These are phyloP conservation scores for Drosophila melanica DNA, from an alignment of 1,140 invertebrate species.

Conservation along the genomic window DNA sequence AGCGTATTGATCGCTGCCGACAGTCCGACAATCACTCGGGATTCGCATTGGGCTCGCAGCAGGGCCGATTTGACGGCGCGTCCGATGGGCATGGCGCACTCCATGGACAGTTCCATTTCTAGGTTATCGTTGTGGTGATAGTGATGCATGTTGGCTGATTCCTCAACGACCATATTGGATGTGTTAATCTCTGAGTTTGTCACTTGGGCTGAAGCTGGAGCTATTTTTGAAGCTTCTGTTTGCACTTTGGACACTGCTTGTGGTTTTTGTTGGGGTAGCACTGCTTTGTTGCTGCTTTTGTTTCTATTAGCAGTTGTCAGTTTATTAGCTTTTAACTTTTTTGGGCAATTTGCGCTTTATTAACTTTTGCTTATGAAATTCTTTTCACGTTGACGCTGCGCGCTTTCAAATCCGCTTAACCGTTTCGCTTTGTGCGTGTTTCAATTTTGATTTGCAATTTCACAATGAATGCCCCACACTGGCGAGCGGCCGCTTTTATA, in stretches of 20 bases:
- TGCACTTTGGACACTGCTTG: constrained; percentile 44
- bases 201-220: constrained; percentile 43
- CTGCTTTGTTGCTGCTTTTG: constrained; percentile 45
- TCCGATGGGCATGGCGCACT: constrained; percentile 83
- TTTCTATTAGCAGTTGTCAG: constrained; percentile 30
- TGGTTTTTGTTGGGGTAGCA: constrained; percentile 36
- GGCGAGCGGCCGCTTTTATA: constrained; percentile 69
- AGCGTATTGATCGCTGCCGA: constrained; percentile 86
- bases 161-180: constrained; percentile 81
- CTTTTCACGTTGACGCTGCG: constrained; percentile 68
- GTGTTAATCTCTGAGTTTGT: constrained; percentile 55
- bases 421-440: constrained; percentile 65
- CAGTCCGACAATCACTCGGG: constrained; percentile 87
- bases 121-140: constrained; percentile 44
- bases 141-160: constrained; percentile 68
- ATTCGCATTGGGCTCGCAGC: constrained; percentile 86
- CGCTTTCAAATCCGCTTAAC: constrained; percentile 56
- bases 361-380: constrained; percentile 83
- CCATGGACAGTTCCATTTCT: constrained; percentile 55
- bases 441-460: constrained; percentile 84
- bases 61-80: constrained; percentile 86
- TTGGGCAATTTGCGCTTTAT: constrained; percentile 56
- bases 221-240: constrained; percentile 57
- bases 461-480: constrained; percentile 77
- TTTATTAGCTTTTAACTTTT: constrained; percentile 23